Base-by-base conservation (phyloP, 2,888 invertebrate genomes). In the Coremacera marginata region DNA sequence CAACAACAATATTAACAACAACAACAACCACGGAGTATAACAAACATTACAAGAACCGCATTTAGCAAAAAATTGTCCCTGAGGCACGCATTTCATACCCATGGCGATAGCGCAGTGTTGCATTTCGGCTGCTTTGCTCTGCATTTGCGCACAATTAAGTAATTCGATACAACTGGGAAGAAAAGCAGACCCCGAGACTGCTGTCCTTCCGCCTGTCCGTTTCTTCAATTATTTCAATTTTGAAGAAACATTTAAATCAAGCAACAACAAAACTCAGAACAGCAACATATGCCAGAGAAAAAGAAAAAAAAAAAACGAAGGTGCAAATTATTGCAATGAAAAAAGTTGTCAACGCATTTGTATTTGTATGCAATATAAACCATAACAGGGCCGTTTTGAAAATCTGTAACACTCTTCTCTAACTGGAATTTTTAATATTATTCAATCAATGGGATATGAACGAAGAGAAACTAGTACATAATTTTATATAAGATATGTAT, bases 91-190 rank as follows among this genome's bases (percentile, higher is more conserved):
- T 51, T 71, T 55, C 11, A 34, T 34, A n/a, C 57, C 57, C 37
- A 31, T 57, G 5, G 22, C 57, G 19, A 70, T 34, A 9, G n/a
- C 52, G 63, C 63, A 70, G 52, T 73, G 76, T 73, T 52, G 37
- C 67, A 68, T 70, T 52, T 75, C 77, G 57, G 73, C 73, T 70
- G 63, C 34, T 16, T 62, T 27, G 11, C 37, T 16, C 34, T 37
- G 65, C 37, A 8, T 80, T 79, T 78, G 75, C 73, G 80, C 81
- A 79, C 81, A 82, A 82, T 81, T 81, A 79, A 78, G 84, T 81
- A 83, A 84, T 81, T 81, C 80, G 82, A 84, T 84, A 84, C 82
- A 83, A 84, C 83, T 84, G 84, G 83, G 84, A 84, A 84, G 82
- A 81, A 80, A 70, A 79, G 76, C 78, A 80, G 77, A 73, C 81